Evolutionary conservation across 2,113 vertebrate genomes (phyloP).

Genomic region (Lipotes vexillifer): DNA sequence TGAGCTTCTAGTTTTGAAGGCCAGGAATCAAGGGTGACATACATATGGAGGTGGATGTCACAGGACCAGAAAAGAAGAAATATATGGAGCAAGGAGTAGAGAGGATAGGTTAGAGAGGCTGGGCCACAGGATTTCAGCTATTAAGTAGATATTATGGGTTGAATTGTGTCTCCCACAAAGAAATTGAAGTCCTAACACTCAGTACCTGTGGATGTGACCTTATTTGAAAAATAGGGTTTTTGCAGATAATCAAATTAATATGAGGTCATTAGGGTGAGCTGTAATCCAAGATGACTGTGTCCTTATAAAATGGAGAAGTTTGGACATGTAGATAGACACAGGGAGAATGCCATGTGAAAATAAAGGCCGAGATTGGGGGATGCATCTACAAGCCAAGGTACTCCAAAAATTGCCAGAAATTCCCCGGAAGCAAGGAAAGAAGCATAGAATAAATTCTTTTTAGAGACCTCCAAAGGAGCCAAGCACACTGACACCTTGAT

Average conservation of each 20-base stretch:
- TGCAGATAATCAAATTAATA: not conserved
- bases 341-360: not conserved
- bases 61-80: not conserved
- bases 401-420: not conserved
- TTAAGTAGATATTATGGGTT: not conserved
- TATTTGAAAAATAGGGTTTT: not conserved
- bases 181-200: not conserved
- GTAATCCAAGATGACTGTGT: not conserved
- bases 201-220: not conserved
- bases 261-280: not conserved
- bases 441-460: not conserved
- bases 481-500: accelerated
- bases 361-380: not conserved
- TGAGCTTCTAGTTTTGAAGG: not conserved
- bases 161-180: not conserved
- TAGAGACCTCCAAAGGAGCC: not conserved
- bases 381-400: not conserved
- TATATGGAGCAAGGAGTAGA: not conserved
- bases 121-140: not conserved
- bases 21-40: not conserved
- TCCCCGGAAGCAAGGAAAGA: not conserved
- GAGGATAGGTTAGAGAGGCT: not conserved
- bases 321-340: not conserved
- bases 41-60: not conserved
- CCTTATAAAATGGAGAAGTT: not conserved